Evolutionary conservation across 2,888 invertebrate genomes (phyloP), one percentile per base, ranked within the genome.

Genomic region (Lampropteryx suffumata): DNA sequence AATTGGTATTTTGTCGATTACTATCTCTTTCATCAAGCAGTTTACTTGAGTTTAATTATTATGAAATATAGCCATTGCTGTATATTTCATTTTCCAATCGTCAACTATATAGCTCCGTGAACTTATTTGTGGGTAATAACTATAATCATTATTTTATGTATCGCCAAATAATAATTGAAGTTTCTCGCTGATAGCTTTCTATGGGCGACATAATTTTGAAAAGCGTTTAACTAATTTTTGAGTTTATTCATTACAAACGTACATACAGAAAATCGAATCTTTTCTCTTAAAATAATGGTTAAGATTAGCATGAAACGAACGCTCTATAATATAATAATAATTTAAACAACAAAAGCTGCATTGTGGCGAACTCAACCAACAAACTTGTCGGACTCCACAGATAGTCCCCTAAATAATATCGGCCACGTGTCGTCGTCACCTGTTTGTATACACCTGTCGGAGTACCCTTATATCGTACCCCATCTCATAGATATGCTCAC

Each of bases 391-490:
- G 30, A 30, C 21, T 13, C 11, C 10, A 12, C 8, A 36, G 32
- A 32, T 41, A 36, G 26, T 27, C 40, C 35, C 43, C 35, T n/a
- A n/a, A n/a, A 11, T 42, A 33, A 30, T 49, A 50, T 53, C 47
- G 45, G 52, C 59, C 72, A 71, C 71, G 71, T 71, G 74, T 69
- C 58, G 40, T 43, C 10, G 11, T 41, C 82, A 81, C 76, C 80
- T 82, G 81, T 61, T 50, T 44, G 33, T 56, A 51, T 45, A 41
- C 55, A 67, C 61, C 57, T 59, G 66, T 62, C 61, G 47, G 43
- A 48, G 52, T 52, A 62, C 55, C 44, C 60, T 64, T 64, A 62
- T 67, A 52, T 52, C 41, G 10, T 39, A 46, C 55, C 51, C 28
- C n/a, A n/a, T n/a, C n/a, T 24, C 32, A 28, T 36, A 29, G 29